These are phyloP conservation scores for Hipposideros armiger DNA, from an alignment of 2,113 vertebrate species.

Conservation along the genomic window DNA sequence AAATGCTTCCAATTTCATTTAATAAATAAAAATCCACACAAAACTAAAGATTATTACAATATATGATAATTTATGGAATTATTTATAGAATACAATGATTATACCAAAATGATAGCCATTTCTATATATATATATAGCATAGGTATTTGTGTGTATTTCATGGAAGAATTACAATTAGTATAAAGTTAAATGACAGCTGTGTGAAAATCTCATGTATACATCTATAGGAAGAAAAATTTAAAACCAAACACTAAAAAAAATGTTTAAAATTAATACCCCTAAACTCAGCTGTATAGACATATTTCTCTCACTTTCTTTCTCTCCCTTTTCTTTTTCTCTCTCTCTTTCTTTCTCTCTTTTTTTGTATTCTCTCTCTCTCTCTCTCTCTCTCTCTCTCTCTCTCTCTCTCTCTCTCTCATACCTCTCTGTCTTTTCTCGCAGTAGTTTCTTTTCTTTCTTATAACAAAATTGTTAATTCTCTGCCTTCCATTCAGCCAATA, in stretches of 20 bases:
- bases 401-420: too few species aligned
- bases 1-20: neutral
- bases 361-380: accelerated
- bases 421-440: too few species aligned
- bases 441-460: too few species aligned
- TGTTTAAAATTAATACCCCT: neutral
- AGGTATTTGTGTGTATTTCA: constrained; percentile 10
- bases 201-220: neutral
- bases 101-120: neutral
- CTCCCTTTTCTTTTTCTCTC: neutral
- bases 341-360: neutral
- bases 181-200: neutral
- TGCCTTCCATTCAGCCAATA: neutral
- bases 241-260: neutral
- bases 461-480: neutral
- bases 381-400: too few species aligned
- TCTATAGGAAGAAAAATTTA: neutral
- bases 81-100: neutral
- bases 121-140: neutral
- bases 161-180: neutral
- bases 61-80: neutral
- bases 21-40: constrained; percentile 26
- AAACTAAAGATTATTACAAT: neutral
- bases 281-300: neutral
- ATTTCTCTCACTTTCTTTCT: neutral